Evolutionary conservation across 1,140 invertebrate genomes (phyloP), one percentile per base, ranked within the genome.

Genomic region (Drosophila suzukii): DNA sequence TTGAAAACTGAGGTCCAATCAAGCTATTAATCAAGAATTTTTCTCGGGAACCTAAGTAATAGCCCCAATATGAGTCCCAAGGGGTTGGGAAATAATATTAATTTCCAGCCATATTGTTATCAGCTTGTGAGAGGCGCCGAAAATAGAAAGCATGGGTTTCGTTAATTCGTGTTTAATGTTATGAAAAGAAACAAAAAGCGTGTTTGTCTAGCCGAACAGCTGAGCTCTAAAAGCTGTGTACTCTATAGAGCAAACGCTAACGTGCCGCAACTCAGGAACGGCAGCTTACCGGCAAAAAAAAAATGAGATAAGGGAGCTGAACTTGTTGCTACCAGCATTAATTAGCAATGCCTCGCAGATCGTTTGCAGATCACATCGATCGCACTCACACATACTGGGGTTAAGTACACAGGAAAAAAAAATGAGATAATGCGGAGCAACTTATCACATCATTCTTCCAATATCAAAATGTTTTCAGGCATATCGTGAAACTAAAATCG

Each of bases 321-420:
- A 24, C 54, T 57, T 67, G 66, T 70, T 41, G 63, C 67, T 71
- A 72, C 49, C 68, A 72, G 68, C 68, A 50, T 58, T 71, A 71
- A 71, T 72, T 72, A 72, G 68, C 67, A 24, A 32, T 27, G 43
- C 67, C 47, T 47, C 63, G 30, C 30, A 55, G 63, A 71, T 70
- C 67, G 62, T 70, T 70, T 70, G 67, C 67, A 71, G 65, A 67
- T 67, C 67, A 49, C 47, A 39, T 56, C 39, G 66, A 70, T 71
- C 41, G 50, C 51, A 61, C 32, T 17, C 20, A 38, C 32, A 38
- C 20, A 12, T 8, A 24, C 5, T 6, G 15, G 4, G 20, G 17
- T 56, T 10, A 13, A 8, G 24, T 17, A 27, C 51, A 58, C 12
- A 11, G 34, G 1, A 6, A 32, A n/a, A 41, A 27, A 39, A 27